Base-by-base conservation (phyloP, 2,113 vertebrate genomes). In the Tetrao urogallus region DNA sequence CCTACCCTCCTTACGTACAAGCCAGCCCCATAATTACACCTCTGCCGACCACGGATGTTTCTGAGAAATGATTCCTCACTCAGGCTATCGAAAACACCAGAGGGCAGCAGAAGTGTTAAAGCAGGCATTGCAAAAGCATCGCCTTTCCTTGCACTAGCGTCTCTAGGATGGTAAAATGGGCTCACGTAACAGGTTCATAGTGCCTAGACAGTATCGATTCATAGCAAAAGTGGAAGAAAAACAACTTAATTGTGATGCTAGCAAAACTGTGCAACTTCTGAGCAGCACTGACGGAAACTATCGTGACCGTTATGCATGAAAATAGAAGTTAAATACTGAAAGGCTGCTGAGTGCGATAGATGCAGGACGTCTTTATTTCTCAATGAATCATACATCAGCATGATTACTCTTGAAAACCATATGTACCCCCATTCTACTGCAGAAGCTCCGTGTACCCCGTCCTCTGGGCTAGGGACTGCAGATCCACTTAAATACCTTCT, bases 51-150 rank as follows among this genome's bases (percentile, higher is more conserved):
- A 21, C 4, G 38, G 63, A 1, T n/a, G 34, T 36, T 77, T 64
- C 43, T 61, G 69, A 4, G n/a, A 93, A 45, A 90, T 60, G 86
- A 87, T 52, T 86, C 38, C 85, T 74, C 13, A 0, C n/a, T 72
- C 82, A 19, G 79, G 69, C 52, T 76, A 43, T 83, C 79, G 72
- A 34, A 71, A 89, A 95, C 95, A 97, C 67, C 94, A 97, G 95
- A 94, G 91, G 95, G 93, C 95, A 93, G 93, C 92, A 96, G 2
- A 88, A 92, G 87, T 93, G 94, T 75, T 88, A 81, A 81, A 91
- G 87, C 82, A 92, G 63, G 65, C 88, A 63, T 17, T 75, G 47
- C 72, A 36, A 77, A 83, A 91, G 85, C 73, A 77, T 66, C 79
- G 50, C 73, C 84, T 65, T 89, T 48, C 83, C 66, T 83, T 52